Evolutionary conservation across 2,797 vertebrate genomes (phyloP).

Genomic region (Furcifer pardalis): DNA sequence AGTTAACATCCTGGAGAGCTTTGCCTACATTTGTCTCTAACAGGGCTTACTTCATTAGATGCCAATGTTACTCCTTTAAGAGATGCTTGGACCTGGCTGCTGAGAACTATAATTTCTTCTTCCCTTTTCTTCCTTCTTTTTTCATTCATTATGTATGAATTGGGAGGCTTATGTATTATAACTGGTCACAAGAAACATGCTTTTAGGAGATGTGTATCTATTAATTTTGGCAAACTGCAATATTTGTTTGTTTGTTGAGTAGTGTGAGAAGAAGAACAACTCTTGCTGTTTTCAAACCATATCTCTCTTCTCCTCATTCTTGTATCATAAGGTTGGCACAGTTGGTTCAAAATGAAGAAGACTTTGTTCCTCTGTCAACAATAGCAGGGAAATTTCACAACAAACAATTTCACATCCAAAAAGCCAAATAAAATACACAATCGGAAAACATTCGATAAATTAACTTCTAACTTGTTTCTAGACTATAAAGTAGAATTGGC

Average conservation of each 20-base stretch:
- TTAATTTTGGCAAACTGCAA: not conserved
- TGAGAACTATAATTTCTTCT: too few relatives aligned
- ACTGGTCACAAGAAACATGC: not conserved
- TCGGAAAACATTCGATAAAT: not conserved
- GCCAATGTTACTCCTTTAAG: too few relatives aligned
- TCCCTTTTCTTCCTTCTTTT: too few relatives aligned
- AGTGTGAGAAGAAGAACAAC: not conserved
- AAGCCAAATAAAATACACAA: not conserved
- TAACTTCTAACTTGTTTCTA: not conserved
- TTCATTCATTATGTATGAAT: too few relatives aligned
- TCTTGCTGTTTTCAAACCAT: not conserved
- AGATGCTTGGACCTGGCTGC: too few relatives aligned
- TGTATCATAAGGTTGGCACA: not conserved
- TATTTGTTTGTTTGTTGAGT: not conserved
- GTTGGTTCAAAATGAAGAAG: not conserved
- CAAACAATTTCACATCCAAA: not conserved
- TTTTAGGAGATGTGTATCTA: not conserved
- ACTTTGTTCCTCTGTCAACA: constrained; percentile 11
- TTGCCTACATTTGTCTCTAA: too few relatives aligned
- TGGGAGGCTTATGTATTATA: too few relatives aligned
- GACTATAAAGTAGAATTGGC: not conserved
- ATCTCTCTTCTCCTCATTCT: not conserved
- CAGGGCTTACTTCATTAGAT: too few relatives aligned
- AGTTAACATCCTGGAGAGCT: too few relatives aligned
- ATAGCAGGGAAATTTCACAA: not conserved